Base-by-base conservation (phyloP, 2,888 invertebrate species). In the Meteorus cinctellus region DNA sequence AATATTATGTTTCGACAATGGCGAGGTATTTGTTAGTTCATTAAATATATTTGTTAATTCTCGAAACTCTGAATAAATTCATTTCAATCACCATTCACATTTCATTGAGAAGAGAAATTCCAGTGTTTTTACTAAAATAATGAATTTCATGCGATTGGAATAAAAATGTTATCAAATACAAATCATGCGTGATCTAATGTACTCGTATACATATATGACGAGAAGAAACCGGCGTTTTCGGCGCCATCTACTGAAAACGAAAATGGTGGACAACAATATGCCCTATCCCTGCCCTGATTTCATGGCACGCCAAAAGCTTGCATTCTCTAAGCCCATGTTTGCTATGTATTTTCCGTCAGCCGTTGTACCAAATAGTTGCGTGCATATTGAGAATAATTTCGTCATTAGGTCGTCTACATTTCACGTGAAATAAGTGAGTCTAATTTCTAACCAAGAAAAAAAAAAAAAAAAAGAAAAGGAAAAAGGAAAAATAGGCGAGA, bases 221-320 rank as follows among this genome's bases (percentile, higher is more conserved):
- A 24, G 29, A 27, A 36, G 12, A 31, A 3, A 60, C 60, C 27
- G 63, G 55, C 16, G 66, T n/a, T 27, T 41, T 71, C 51, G 77
- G 85, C 87, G 89, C 85, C 88, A 86, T 82, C 88, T 86, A 84
- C 83, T 83, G 86, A 86, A 87, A 89, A 89, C 74, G 87, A 89
- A 88, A 85, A 89, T 89, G 89, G 88, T 85, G 85, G 87, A 83
- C 82, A 82, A 86, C 86, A 86, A 85, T 85, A 89, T 88, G 88
- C 86, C 86, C 86, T 88, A 87, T 86, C 86, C 85, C 84, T 85
- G 85, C 84, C 85, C 86, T 84, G 86, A 85, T 86, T 86, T 84
- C 84, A 84, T 83, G 84, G 86, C 85, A 87, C 85, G 85, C 86
- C 87, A 87, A 88, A 88, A 87, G 85, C 85, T 82, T 84, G 85